A percentile compares a stretch with the other conserved stretches of the same genome.
phyloP scores from a whole-genome alignment of 2,888 invertebrate genomes.

The Heteromurus nitidus region DNA sequence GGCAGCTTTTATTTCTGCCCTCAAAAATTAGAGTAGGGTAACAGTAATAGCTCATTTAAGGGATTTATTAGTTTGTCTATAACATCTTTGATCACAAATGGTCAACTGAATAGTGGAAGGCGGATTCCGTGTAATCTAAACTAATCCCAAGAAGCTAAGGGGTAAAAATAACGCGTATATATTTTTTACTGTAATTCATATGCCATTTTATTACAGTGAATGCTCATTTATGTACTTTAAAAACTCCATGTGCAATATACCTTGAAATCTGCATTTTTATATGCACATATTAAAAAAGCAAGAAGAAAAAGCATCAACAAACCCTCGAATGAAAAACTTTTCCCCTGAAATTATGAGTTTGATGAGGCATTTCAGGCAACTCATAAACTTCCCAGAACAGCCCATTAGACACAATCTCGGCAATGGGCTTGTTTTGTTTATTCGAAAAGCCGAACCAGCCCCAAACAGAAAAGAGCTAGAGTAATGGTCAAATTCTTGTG shows the following conservation, averaged over 20 bases:
- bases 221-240: no score
- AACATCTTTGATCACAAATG: no score
- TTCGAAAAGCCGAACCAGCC: neutral
- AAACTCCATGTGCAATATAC: no score
- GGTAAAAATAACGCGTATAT: no score
- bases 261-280: neutral
- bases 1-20: neutral
- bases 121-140: no score
- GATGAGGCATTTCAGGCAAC: slow-evolving; percentile 52
- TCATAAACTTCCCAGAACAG: slow-evolving; percentile 55
- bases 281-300: neutral
- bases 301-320: slow-evolving; percentile 3
- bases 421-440: slow-evolving; percentile 21
- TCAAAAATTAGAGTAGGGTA: neutral
- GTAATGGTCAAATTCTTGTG: slow-evolving; percentile 22
- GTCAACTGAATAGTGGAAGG: no score
- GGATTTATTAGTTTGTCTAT: neutral
- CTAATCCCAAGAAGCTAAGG: no score
- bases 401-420: slow-evolving; percentile 42
- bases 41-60: neutral
- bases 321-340: slow-evolving; percentile 7
- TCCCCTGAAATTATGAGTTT: slow-evolving; percentile 44
- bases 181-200: no score
- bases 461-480: neutral
- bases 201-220: no score